phyloP scores from a whole-genome alignment of 2,797 vertebrate species.

The Sebastolobus alascanus region DNA sequence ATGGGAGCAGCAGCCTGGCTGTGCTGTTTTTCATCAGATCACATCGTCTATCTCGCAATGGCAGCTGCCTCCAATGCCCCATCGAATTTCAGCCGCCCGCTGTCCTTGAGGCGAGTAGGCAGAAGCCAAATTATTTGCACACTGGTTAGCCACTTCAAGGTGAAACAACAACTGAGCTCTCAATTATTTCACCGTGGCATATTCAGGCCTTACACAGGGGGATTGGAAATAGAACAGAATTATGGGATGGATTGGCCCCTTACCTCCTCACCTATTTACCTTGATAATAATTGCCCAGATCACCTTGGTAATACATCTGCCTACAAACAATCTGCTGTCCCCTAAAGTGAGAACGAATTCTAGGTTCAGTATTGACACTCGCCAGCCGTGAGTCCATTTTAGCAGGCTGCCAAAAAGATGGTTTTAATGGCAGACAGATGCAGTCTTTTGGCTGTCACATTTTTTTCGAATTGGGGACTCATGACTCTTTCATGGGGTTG shows the following conservation, averaged over 20 bases:
- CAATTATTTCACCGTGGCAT: slow-evolving; percentile 77
- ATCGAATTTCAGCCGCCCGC: slow-evolving; percentile 65
- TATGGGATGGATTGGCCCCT: slow-evolving; percentile 45
- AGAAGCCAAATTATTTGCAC: slow-evolving; percentile 78
- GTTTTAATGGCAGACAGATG: slow-evolving; percentile 73
- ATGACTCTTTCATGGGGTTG: slow-evolving; percentile 79
- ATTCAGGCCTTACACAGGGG: slow-evolving; percentile 66
- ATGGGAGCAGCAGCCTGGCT: slow-evolving; percentile 63
- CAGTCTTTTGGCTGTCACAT: slow-evolving; percentile 64
- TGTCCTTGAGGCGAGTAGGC: slow-evolving; percentile 76
- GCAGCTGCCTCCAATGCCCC: slow-evolving; percentile 69
- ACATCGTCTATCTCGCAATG: slow-evolving; percentile 69
- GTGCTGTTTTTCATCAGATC: slow-evolving; percentile 71
- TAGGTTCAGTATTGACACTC: slow-evolving; percentile 23
- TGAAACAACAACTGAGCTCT: slow-evolving; percentile 79
- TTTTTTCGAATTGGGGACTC: slow-evolving; percentile 66
- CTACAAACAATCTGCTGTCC: slow-evolving; percentile 36
- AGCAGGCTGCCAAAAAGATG: slow-evolving; percentile 59
- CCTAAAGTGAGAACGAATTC: slow-evolving; percentile 37
- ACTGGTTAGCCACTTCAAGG: slow-evolving; percentile 78
- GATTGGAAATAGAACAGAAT: slow-evolving; percentile 62
- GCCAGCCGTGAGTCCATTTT: slow-evolving; percentile 36
- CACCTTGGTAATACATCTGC: slow-evolving; percentile 58
- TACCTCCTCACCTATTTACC: slow-evolving; percentile 64
- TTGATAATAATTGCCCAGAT: slow-evolving; percentile 62